Conservation (phyloP, 2,797 vertebrate genomes). For the Galago senegalensis region DNA sequence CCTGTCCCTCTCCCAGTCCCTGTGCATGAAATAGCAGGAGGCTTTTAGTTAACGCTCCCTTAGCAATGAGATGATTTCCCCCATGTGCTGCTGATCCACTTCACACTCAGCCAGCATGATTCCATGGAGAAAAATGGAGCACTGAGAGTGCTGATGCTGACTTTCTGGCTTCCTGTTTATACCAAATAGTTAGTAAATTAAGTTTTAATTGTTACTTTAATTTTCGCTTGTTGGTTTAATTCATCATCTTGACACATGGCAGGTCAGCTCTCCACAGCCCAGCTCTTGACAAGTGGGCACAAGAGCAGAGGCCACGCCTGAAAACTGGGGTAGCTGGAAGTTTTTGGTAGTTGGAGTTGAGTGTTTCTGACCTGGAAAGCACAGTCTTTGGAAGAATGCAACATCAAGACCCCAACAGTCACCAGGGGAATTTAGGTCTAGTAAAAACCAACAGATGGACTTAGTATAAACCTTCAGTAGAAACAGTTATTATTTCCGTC, state of each 20-base stretch:
- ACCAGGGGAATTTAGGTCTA: not conserved
- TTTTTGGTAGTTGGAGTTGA: not conserved
- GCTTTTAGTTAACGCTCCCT: not conserved
- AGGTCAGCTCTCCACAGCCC: not conserved
- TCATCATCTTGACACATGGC: not conserved
- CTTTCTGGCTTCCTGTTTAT: not conserved
- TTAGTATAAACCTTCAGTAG: not conserved
- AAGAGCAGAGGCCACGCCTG: not conserved
- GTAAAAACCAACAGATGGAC: not conserved
- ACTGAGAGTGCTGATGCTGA: rapidly evolving
- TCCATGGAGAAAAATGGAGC: not conserved
- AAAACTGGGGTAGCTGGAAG: not conserved
- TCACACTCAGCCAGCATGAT: rapidly evolving
- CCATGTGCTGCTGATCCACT: not conserved
- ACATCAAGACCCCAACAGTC: not conserved
- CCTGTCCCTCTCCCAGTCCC: rapidly evolving
- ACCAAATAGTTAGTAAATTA: not conserved
- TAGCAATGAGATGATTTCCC: not conserved
- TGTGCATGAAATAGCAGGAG: not conserved
- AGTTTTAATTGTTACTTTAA: not conserved
- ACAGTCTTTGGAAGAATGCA: not conserved
- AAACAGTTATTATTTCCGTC: not conserved
- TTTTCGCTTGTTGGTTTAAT: slow-evolving; percentile 19
- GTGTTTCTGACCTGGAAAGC: not conserved
- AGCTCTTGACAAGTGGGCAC: not conserved